These are phyloP conservation scores for Andrena minutula DNA, from an alignment of 2,888 invertebrate genomes.

Conservation along the genomic window DNA sequence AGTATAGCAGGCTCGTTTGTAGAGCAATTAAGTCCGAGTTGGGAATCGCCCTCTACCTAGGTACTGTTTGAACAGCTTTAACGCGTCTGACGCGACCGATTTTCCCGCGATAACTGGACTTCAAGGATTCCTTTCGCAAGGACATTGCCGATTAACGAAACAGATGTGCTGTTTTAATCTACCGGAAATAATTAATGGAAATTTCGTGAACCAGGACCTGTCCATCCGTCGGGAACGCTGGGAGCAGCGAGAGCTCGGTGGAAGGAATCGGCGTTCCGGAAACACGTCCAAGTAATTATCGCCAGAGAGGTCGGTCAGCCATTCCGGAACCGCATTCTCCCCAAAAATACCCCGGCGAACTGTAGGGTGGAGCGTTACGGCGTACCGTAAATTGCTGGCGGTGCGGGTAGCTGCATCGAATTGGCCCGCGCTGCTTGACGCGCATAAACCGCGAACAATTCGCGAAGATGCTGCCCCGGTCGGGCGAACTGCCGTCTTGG, in stretches of 20 bases:
- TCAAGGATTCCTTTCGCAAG: too few species aligned
- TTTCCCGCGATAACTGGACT: constrained; percentile 5
- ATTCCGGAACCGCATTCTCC: constrained; percentile 51
- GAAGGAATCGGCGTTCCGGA: constrained; percentile 6
- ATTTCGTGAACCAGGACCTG: neutral
- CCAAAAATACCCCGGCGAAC: constrained; percentile 46
- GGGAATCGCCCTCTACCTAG: constrained; percentile 40
- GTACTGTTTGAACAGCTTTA: constrained; percentile 33
- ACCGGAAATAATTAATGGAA: too few species aligned
- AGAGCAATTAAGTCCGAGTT: constrained; percentile 49
- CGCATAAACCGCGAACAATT: constrained; percentile 71
- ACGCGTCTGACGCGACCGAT: constrained; percentile 28
- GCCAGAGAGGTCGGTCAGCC: constrained; percentile 28
- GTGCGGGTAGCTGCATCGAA: constrained; percentile 48
- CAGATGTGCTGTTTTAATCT: too few species aligned
- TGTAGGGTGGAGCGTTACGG: constrained; percentile 25
- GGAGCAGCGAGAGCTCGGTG: neutral
- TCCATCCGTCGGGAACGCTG: neutral
- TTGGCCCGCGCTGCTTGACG: constrained; percentile 61
- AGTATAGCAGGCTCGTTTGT: constrained; percentile 48
- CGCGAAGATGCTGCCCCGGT: constrained; percentile 48
- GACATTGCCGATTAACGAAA: neutral
- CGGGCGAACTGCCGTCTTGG: constrained; percentile 70
- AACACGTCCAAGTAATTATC: constrained; percentile 53
- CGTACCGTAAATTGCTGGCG: constrained; percentile 45